A percentile compares a stretch with the other conserved stretches of the same genome.
phyloP scores from a whole-genome alignment of 2,113 vertebrate genomes.

The Mus spicilegus region DNA sequence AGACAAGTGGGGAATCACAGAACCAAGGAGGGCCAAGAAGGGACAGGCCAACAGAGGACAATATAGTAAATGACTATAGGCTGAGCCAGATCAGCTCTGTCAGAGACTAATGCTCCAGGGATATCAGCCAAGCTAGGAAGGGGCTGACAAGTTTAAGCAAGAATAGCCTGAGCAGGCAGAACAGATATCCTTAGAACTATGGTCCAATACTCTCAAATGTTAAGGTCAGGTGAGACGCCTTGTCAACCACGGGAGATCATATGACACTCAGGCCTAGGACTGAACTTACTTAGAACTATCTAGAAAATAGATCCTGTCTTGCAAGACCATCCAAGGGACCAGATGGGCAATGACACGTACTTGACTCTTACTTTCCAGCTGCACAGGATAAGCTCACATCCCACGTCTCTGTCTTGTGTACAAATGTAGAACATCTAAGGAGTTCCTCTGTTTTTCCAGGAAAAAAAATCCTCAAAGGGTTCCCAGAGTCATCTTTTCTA shows the following conservation, averaged over 20 bases:
- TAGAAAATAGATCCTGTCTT: neutral
- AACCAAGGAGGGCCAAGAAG: neutral
- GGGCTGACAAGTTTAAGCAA: neutral
- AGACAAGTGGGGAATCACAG: neutral
- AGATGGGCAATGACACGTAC: neutral
- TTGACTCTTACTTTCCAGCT: neutral
- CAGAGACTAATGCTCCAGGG: neutral
- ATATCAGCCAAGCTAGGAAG: neutral
- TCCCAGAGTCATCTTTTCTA: constrained; percentile 18
- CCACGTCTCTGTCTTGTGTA: neutral
- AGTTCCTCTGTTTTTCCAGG: neutral
- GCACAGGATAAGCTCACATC: neutral
- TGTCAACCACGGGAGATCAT: neutral
- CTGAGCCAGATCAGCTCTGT: neutral
- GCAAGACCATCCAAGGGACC: neutral
- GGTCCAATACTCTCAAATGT: neutral
- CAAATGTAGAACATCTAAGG: neutral
- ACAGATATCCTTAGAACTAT: neutral
- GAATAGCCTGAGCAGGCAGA: neutral
- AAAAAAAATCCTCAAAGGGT: neutral
- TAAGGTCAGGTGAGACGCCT: neutral
- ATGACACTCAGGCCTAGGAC: neutral
- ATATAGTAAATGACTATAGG: neutral
- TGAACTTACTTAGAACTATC: neutral
- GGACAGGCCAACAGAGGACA: neutral